Percentiles rank a stretch among this genome's conserved stretches.
Evolutionary conservation across 2,888 invertebrate species (phyloP).

Genomic region (Chaitophorus viminalis): DNA sequence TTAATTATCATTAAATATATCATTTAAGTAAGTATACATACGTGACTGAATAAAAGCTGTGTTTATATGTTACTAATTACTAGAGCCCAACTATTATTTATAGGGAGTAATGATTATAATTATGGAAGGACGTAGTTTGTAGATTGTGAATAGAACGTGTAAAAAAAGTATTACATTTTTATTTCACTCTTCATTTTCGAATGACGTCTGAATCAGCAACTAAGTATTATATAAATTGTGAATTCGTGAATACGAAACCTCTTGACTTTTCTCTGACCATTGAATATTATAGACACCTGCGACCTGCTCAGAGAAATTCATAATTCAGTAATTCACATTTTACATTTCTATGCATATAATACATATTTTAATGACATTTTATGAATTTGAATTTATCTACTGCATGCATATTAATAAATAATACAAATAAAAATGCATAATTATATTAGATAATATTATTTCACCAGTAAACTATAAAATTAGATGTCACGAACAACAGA

Average conservation of each 20-base stretch:
- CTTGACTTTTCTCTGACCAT: background rate
- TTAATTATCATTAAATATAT: background rate
- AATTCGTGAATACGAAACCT: background rate
- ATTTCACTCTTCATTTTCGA: background rate
- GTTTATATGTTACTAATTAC: background rate
- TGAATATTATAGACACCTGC: background rate
- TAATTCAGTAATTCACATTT: background rate
- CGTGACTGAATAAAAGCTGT: background rate
- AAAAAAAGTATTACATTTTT: background rate
- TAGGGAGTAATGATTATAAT: too few relatives aligned
- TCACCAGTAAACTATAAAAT: background rate
- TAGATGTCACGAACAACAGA: background rate
- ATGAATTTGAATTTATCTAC: too few relatives aligned
- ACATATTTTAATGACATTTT: background rate
- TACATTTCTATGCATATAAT: background rate
- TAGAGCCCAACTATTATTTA: background rate
- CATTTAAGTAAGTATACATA: background rate
- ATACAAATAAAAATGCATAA: too few relatives aligned
- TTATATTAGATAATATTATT: too few relatives aligned
- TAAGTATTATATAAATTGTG: background rate
- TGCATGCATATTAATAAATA: too few relatives aligned
- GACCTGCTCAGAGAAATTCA: too few relatives aligned
- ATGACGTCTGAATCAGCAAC: background rate
- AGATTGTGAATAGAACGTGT: too few relatives aligned
- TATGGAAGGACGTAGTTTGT: too few relatives aligned